These are phyloP conservation scores for Melinaea menophilus DNA, from an alignment of 2,888 invertebrate species.

Conservation along the genomic window DNA sequence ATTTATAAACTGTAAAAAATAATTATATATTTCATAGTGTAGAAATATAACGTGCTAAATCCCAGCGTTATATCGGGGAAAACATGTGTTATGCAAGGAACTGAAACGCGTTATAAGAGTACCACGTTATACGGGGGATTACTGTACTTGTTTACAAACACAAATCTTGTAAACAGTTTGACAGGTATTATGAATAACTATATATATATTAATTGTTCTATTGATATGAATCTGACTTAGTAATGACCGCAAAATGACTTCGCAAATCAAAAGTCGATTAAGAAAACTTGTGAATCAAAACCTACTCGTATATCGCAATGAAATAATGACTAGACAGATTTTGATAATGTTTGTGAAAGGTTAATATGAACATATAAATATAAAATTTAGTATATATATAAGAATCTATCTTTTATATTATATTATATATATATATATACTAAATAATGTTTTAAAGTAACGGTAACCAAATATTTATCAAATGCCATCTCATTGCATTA, in stretches of 20 bases:
- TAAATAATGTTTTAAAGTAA: not conserved
- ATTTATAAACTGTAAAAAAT: no score
- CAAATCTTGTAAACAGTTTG: not conserved
- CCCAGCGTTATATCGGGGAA: no score
- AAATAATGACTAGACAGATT: not conserved
- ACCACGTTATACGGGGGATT: no score
- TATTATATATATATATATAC: not conserved
- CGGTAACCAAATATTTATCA: not conserved
- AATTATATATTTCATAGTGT: no score
- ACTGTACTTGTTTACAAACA: no score
- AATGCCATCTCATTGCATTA: slow-evolving; percentile 1
- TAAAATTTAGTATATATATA: not conserved
- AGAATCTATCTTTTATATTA: no score
- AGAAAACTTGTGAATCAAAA: slow-evolving; percentile 2
- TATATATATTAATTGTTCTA: not conserved
- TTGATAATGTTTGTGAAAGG: slow-evolving; percentile 1
- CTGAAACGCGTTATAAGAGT: no score
- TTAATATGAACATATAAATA: not conserved
- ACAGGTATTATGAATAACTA: not conserved
- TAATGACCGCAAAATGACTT: not conserved
- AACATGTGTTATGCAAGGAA: no score
- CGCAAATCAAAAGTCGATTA: not conserved
- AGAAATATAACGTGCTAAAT: no score
- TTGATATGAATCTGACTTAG: not conserved
- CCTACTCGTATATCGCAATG: not conserved